Base-by-base conservation (phyloP, 2,888 invertebrate species). In the Opisthograptis luteolata region DNA sequence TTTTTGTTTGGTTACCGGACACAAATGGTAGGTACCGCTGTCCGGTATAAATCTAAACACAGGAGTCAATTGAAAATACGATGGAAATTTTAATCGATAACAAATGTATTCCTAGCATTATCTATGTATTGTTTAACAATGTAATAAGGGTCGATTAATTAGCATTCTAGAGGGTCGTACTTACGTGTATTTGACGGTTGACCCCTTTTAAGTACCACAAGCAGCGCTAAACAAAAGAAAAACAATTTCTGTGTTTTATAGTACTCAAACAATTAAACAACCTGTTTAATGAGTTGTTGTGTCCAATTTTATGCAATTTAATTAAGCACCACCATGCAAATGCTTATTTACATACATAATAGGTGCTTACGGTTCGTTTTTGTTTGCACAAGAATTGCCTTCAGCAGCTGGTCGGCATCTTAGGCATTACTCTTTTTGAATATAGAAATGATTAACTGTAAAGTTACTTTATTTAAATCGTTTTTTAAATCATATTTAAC, bases 251-350 rank as follows among this genome's bases (percentile, higher is more conserved):
- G n/a, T n/a, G n/a, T n/a, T n/a, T n/a, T n/a, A n/a, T n/a, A n/a
- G n/a, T 68, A 73, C 67, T 74, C 67, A 59, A 52, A 59, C 60
- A 54, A 56, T 65, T 62, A 63, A 63, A 66, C 66, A 69, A 62
- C 56, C 60, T 62, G 62, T 61, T 62, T 69, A 67, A 67, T 66
- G 59, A 61, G 52, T 64, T 55, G 63, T 64, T 67, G 62, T 59
- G 60, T 64, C 61, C 62, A 65, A 67, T 70, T 66, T 67, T 62
- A 69, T 67, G 62, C 64, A 66, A 66, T 67, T 72, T 63, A 63
- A 62, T 43, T 60, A 60, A 65, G 46, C 61, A 60, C 37, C 53
- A 51, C 51, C 50, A 48, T 58, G 58, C 57, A 60, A 62, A 51
- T 63, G 37, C 55, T 56, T 53, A 62, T 68, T 63, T 64, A 53